phyloP scores from a whole-genome alignment of 2,113 vertebrate species.

The Sinocyclocheilus anshuiensis region DNA sequence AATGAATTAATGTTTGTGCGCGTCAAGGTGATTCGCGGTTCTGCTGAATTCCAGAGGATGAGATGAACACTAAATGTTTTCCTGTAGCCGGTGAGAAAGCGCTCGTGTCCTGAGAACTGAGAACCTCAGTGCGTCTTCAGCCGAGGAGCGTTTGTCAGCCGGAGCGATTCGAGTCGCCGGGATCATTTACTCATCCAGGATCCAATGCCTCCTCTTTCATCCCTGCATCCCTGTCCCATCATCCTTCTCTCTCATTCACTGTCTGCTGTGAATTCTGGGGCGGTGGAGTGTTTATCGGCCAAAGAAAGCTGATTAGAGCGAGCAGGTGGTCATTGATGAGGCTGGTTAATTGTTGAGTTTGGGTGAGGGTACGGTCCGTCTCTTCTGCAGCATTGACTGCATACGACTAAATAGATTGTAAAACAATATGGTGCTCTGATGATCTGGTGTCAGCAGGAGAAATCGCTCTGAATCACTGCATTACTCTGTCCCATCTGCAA shows the following conservation, averaged over 20 bases:
- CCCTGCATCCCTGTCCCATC: too few relatives aligned
- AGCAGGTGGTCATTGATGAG: conserved; percentile 74
- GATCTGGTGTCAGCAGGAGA: conserved; percentile 1
- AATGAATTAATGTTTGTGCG: conserved; percentile 2
- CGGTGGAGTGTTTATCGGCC: conserved; percentile 60
- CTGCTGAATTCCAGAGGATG: conserved; percentile 33
- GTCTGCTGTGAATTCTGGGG: conserved; percentile 63
- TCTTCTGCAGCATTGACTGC: conserved; percentile 12
- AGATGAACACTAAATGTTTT: conserved; percentile 45
- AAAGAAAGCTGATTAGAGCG: conserved; percentile 70
- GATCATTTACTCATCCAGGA: conserved; percentile 23
- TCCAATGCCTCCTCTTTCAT: not conserved
- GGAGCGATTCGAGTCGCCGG: conserved; percentile 18
- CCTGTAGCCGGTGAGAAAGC: conserved; percentile 31
- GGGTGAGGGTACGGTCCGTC: conserved; percentile 37
- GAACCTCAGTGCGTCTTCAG: not conserved
- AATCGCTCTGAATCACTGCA: not conserved
- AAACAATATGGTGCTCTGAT: conserved; percentile 13
- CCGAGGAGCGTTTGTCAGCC: conserved; percentile 46
- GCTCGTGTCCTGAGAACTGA: conserved; percentile 45
- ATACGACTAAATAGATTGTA: conserved; percentile 28
- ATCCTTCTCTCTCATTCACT: not conserved
- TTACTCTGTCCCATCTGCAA: conserved; percentile 6
- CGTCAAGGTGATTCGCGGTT: conserved; percentile 46
- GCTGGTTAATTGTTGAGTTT: conserved; percentile 67